Conservation (phyloP, 1,140 invertebrate species). For the Pemphigus obesinymphae region DNA sequence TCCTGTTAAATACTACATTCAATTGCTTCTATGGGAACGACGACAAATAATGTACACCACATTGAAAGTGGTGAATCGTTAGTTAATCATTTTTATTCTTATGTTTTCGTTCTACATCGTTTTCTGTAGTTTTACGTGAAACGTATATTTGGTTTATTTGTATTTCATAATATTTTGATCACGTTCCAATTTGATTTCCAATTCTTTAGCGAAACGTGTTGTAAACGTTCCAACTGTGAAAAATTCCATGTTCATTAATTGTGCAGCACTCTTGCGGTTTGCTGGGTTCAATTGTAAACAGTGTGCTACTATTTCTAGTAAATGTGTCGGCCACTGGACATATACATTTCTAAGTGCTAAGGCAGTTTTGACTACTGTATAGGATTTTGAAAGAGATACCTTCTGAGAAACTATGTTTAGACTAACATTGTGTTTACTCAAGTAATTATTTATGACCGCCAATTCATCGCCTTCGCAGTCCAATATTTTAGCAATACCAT, state of each 20-base stretch:
- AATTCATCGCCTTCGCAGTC: background rate
- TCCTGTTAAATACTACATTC: slow-evolving; percentile 76
- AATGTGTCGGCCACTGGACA: background rate
- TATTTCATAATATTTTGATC: background rate
- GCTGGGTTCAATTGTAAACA: background rate
- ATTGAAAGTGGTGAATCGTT: slow-evolving; percentile 42
- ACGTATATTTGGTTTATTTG: background rate
- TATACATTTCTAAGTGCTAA: background rate
- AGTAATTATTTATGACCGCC: background rate
- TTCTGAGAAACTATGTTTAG: background rate
- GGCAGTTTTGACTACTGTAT: background rate
- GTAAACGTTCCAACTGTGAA: background rate
- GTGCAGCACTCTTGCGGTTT: background rate
- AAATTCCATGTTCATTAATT: background rate
- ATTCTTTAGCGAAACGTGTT: background rate
- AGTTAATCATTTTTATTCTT: slow-evolving; percentile 11
- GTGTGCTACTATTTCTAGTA: background rate
- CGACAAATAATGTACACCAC: slow-evolving; percentile 42
- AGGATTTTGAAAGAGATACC: background rate
- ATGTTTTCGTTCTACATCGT: too few relatives aligned
- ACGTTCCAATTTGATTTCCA: background rate
- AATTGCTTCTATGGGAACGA: slow-evolving; percentile 71
- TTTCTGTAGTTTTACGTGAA: background rate
- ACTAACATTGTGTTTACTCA: background rate
- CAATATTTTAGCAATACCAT: background rate